Base-by-base conservation (phyloP, 2,113 vertebrate species). In the Bufo gargarizans region DNA sequence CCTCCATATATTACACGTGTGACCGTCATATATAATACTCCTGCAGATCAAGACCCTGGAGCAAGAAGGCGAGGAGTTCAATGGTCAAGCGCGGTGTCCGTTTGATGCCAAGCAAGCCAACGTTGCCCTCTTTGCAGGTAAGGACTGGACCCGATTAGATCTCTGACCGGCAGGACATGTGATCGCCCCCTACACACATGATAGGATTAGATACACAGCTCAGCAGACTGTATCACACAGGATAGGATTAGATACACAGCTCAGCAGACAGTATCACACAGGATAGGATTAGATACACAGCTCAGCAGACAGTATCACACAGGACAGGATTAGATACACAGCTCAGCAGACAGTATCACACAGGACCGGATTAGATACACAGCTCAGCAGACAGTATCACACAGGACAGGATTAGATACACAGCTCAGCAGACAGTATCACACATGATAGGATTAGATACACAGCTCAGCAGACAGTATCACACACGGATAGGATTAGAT, bases 71-170 rank as follows among this genome's bases (percentile, higher is more conserved):
- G 96, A 97, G 82, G 98, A 99, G 88, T 91, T 98, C 90, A 95
- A 96, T 3, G 97, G 98, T 33, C 97, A 98, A 88, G 98, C 97
- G 0, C 96, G 97, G 0, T 98, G 98, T 85, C 98, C 98, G 77
- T 99, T 98, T 2, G 98, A 99, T 61, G 95, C 97, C 2, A 95
- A 95, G 84, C 98, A 99, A 91, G 96, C 96, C 93, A 96, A 96
- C 6, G 96, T 98, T 0, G 97, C 97, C 55, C 90, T 98, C 53
- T 98, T 98, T n/a, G 96, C 97, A 84, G 97, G 98, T 98, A 91
- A 67, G 59, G 17, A 0, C 22, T 12, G 0, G 33, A 5, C 33
- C 17, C 2, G 1, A 82, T 43, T 4, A 17, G 65, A 12, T 45
- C 12, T 72, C 69, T 43, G 69, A 22, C 22, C 43, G 6, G 12